Percentiles rank a stretch among this genome's conserved stretches.
These are phyloP conservation scores for Xiphias gladius DNA, from an alignment of 2,113 vertebrate genomes.

Conservation along the genomic window DNA sequence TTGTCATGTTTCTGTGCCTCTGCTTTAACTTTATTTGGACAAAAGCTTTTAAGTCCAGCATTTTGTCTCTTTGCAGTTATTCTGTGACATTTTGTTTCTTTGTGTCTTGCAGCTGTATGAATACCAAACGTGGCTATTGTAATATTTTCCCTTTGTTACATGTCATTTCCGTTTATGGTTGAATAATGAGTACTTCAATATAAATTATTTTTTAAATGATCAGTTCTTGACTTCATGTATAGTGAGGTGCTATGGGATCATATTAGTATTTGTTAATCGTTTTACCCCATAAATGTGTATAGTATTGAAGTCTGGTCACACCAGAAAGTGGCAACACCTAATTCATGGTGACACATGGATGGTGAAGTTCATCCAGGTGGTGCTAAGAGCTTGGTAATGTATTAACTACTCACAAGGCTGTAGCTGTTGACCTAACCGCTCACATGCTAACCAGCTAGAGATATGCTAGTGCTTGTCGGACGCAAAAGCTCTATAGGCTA, in stretches of 20 bases:
- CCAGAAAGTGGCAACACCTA: not conserved
- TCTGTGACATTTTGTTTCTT: slow-evolving; percentile 10
- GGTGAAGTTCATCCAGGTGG: not conserved
- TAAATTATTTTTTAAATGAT: slow-evolving; percentile 57
- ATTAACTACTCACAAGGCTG: not conserved
- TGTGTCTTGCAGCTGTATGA: slow-evolving; percentile 40
- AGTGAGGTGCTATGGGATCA: slow-evolving; percentile 2
- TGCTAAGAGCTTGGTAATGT: not conserved
- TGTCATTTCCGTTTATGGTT: slow-evolving; percentile 22
- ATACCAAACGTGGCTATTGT: slow-evolving; percentile 43
- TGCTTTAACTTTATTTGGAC: slow-evolving; percentile 61
- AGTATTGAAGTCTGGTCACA: not conserved
- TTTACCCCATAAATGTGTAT: not conserved
- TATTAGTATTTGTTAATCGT: not conserved
- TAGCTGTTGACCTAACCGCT: not conserved
- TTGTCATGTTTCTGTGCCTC: slow-evolving; percentile 62
- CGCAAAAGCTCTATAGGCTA: not conserved
- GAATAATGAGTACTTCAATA: slow-evolving; percentile 27
- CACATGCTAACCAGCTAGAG: not conserved
- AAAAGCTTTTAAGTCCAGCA: slow-evolving; percentile 19
- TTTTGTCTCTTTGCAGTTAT: slow-evolving; percentile 44
- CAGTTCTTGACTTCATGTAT: slow-evolving; percentile 31
- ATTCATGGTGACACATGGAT: not conserved
- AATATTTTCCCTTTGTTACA: slow-evolving; percentile 30
- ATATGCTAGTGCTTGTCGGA: not conserved